Conservation (phyloP, 2,113 vertebrate species). For the Xiphias gladius region DNA sequence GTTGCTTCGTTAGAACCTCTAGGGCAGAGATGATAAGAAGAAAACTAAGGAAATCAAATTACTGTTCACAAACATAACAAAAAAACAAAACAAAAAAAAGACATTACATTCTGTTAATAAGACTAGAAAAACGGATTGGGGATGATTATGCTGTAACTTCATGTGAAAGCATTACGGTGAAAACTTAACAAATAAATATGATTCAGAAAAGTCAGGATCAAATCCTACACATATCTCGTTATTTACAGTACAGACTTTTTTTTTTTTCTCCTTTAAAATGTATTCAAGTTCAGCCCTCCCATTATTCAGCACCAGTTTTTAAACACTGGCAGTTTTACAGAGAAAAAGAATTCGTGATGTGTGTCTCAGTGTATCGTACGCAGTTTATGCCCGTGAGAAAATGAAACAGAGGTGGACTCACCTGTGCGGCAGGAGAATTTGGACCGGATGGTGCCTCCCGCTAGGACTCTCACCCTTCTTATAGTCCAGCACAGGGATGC, state of each 20-base stretch:
- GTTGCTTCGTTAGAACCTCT: no score
- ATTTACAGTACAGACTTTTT: no score
- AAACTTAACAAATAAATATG: neutral
- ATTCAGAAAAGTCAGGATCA: no score
- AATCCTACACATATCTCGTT: no score
- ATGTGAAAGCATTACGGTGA: neutral
- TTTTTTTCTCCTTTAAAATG: neutral
- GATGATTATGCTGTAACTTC: neutral
- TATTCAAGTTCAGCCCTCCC: neutral
- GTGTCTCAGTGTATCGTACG: neutral
- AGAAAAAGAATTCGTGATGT: neutral
- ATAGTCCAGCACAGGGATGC: conserved; percentile 40
- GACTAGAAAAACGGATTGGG: no score
- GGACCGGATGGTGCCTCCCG: conserved; percentile 69
- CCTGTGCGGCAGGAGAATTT: conserved; percentile 64
- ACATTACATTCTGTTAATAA: neutral
- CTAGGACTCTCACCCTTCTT: conserved; percentile 46
- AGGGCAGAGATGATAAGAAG: no score
- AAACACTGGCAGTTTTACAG: neutral
- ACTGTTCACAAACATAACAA: neutral
- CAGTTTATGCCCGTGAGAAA: neutral
- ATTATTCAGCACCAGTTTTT: no score
- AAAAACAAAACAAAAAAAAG: no score
- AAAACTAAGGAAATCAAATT: neutral
- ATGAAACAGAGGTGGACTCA: conserved; percentile 45